Evolutionary conservation across 2,113 vertebrate species (phyloP).

Genomic region (Lanius ludovicianus): DNA sequence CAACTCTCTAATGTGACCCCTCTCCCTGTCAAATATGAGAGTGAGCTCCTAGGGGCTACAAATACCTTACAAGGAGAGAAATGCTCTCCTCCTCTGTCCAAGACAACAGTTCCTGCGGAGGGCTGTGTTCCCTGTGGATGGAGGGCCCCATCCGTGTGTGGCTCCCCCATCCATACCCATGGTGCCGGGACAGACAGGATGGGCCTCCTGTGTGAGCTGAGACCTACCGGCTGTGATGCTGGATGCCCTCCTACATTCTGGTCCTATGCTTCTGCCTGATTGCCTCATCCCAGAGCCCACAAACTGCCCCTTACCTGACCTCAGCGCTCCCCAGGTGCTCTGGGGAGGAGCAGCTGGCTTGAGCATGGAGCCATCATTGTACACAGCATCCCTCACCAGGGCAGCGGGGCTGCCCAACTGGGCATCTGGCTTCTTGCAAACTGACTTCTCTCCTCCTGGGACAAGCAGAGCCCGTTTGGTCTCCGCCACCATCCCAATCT

Average conservation of each 20-base stretch:
- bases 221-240: neutral
- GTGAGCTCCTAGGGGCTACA: neutral
- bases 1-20: neutral
- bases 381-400: neutral
- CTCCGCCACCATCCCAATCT: fast-evolving
- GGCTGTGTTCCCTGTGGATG: too few species aligned
- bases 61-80: neutral
- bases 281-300: neutral
- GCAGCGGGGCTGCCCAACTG: neutral
- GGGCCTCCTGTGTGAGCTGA: fast-evolving
- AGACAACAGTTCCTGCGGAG: fast-evolving
- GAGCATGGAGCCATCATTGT: neutral
- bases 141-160: fast-evolving
- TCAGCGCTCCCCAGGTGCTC: neutral
- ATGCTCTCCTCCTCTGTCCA: neutral
- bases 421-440: neutral
- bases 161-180: fast-evolving
- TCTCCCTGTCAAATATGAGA: neutral
- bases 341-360: neutral
- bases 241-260: neutral
- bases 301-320: too few species aligned
- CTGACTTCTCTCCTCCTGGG: neutral
- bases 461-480: fast-evolving
- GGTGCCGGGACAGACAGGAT: neutral
- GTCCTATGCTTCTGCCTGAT: fast-evolving